Evolutionary conservation across 2,113 vertebrate species (phyloP).

Genomic region (Sinocyclocheilus anophthalmus): DNA sequence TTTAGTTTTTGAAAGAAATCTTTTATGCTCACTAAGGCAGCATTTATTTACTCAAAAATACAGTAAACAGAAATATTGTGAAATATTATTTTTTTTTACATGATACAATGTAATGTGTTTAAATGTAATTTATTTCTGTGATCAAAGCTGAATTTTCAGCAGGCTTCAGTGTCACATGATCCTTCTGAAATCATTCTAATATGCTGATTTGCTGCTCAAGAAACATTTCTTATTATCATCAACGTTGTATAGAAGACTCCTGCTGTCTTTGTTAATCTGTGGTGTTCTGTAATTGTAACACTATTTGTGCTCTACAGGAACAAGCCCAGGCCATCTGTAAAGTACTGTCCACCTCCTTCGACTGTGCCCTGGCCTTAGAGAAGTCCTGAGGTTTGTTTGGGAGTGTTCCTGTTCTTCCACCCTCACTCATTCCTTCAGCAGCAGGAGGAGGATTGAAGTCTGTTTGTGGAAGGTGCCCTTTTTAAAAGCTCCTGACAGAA

Average conservation of each 20-base stretch:
- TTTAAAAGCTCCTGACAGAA: conserved; percentile 19
- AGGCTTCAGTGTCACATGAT: too few species aligned
- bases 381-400: conserved; percentile 80
- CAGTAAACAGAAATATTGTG: too few species aligned
- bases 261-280: background rate
- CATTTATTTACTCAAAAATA: too few species aligned
- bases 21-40: too few species aligned
- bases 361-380: conserved; percentile 85
- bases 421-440: background rate
- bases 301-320: conserved; percentile 75
- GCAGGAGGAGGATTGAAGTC: background rate
- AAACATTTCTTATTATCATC: background rate
- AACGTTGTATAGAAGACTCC: background rate
- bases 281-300: background rate
- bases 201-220: background rate
- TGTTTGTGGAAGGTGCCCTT: background rate
- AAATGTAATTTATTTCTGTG: too few species aligned
- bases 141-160: too few species aligned
- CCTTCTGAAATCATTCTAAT: too few species aligned
- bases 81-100: too few species aligned
- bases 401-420: background rate
- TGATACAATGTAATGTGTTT: too few species aligned
- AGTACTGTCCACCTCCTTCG: conserved; percentile 90
- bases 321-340: conserved; percentile 98
- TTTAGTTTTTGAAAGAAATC: too few species aligned